Base-by-base conservation (phyloP, 2,113 vertebrate genomes). In the Leptobrachium leishanense region DNA sequence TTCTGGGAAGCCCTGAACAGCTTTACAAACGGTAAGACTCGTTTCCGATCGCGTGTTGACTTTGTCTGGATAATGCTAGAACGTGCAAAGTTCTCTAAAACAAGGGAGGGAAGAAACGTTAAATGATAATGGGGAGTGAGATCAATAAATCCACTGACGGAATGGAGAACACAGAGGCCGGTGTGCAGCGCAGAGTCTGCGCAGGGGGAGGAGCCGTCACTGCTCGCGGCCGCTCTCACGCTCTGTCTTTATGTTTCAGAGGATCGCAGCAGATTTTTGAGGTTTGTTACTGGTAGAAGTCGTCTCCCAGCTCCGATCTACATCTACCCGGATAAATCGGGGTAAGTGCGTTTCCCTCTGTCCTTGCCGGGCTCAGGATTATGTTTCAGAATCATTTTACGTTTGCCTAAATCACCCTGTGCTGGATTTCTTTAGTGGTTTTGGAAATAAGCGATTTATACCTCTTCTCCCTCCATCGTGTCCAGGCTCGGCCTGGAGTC, bases 261-360 rank as follows among this genome's bases (percentile, higher is more conserved):
- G 96, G 98, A 99, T 87, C 96, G 98, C 46, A 98, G 98, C 87
- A 93, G 98, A 73, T 98, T 99, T 89, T 90, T 99, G 81, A 94
- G 98, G 84, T 99, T 99, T 89, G 96, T 99, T 79, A 98, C 97
- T 0, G 97, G 97, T 70, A 94, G 97, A 81, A 99, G 97, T 88
- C 96, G 98, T 64, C 96, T 99, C 83, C 98, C 97, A 6, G 96
- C 96, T 0, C 95, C 96, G 0, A 98, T 99, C 86, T 99, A 96
- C 77, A 93, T 99, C 84, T 98, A 95, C 67, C 95, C 97, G 9
- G 96, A 98, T 87, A 99, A 98, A 81, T 93, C 94, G 83, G 95
- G 96, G 97, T 98, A 84, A 90, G 91, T 82, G n/a, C 20, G 20
- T 31, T 31, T 31, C 20, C 20, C 20, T 31, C 20, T 31, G 20